Conservation (phyloP, 2,888 invertebrate species). For the Brenthis ino region DNA sequence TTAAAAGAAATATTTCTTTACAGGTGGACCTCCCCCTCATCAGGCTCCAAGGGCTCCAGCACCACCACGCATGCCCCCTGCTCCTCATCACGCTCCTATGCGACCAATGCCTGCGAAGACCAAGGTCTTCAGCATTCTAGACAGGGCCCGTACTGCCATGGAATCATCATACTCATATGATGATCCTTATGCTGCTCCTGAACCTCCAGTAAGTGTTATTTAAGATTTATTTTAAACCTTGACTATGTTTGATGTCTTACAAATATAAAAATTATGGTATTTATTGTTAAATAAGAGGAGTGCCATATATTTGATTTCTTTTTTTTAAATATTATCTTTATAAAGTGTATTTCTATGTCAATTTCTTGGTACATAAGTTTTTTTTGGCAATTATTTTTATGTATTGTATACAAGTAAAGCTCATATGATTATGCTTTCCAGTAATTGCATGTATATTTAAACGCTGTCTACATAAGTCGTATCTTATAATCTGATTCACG, state of each 20-base stretch:
- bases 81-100: constrained; percentile 46
- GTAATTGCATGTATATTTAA: too few species aligned
- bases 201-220: constrained; percentile 57
- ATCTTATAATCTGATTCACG: too few species aligned
- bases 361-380: background rate
- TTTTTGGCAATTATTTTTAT: background rate
- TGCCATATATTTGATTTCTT: background rate
- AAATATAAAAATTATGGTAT: too few species aligned
- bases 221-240: background rate
- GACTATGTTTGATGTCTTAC: too few species aligned
- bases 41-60: constrained; percentile 2
- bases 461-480: too few species aligned
- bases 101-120: constrained; percentile 82
- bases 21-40: constrained; percentile 18
- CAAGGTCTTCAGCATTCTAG: constrained; percentile 92
- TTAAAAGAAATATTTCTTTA: background rate
- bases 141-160: constrained; percentile 91
- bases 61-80: constrained; percentile 31
- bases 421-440: too few species aligned
- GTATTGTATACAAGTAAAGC: too few species aligned
- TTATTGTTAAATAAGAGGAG: too few species aligned
- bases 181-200: constrained; percentile 61
- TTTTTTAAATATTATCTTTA: too few species aligned
- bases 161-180: constrained; percentile 87
- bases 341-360: too few species aligned